A percentile compares a stretch with the other conserved stretches of the same genome.
Evolutionary conservation across 1,140 invertebrate genomes (phyloP).

Genomic region (Cyclargus thomasi): DNA sequence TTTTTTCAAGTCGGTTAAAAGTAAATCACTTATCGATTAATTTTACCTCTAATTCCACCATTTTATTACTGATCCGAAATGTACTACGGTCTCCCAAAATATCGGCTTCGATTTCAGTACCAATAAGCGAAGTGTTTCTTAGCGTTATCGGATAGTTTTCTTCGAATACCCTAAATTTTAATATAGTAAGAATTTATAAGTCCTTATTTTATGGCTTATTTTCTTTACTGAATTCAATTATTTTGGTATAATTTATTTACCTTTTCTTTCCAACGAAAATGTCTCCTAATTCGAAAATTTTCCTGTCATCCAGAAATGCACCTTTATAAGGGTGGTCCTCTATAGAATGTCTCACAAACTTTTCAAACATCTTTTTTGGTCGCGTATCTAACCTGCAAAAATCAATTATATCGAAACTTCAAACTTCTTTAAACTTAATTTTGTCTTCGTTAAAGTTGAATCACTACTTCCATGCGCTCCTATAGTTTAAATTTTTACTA

Average conservation of each 20-base stretch:
- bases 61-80: slow-evolving; percentile 52
- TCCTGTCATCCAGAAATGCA: slow-evolving; percentile 59
- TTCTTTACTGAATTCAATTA: background rate
- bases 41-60: slow-evolving; percentile 50
- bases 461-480: too few species aligned
- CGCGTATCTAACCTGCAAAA: slow-evolving; percentile 54
- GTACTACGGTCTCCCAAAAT: slow-evolving; percentile 53
- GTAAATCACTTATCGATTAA: background rate
- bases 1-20: too few species aligned
- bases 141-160: slow-evolving; percentile 56
- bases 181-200: background rate
- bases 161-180: slow-evolving; percentile 54
- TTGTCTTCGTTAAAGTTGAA: too few species aligned
- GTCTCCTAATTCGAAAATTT: slow-evolving; percentile 62
- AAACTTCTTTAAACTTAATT: too few species aligned
- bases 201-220: background rate
- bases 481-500: too few species aligned
- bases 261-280: slow-evolving; percentile 57
- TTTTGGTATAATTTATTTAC: slow-evolving; percentile 25
- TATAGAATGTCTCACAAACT: slow-evolving; percentile 52
- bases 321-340: slow-evolving; percentile 59
- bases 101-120: slow-evolving; percentile 50
- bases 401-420: background rate
- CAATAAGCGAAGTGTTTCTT: slow-evolving; percentile 58
- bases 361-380: slow-evolving; percentile 65